Conservation (phyloP, 2,888 invertebrate genomes). For the Nezara viridula region DNA sequence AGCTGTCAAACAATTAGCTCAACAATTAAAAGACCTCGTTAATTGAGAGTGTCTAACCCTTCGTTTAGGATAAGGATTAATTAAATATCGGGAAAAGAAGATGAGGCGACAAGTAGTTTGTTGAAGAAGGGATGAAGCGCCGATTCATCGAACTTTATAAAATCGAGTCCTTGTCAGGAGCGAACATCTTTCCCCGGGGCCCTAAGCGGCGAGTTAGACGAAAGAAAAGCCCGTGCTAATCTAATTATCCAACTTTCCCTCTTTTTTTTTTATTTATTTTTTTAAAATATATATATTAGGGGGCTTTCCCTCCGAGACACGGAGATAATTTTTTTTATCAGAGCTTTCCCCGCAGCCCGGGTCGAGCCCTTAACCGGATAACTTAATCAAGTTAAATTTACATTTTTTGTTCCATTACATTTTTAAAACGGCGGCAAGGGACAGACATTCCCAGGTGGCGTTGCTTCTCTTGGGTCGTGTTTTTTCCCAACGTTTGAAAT, state of each 20-base stretch:
- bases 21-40: neutral
- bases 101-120: neutral
- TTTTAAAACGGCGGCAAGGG: slow-evolving; percentile 16
- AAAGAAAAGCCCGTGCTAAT: neutral
- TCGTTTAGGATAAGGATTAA: neutral
- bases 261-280: neutral
- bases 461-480: neutral
- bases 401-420: slow-evolving; percentile 27
- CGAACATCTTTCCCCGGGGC: neutral
- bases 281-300: neutral
- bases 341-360: neutral
- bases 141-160: neutral
- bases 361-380: neutral
- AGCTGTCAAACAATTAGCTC: neutral
- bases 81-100: neutral
- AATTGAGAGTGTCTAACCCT: neutral
- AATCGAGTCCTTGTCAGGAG: neutral
- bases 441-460: neutral
- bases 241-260: neutral
- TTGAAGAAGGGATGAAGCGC: neutral
- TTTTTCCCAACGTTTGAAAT: neutral
- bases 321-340: neutral
- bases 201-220: neutral
- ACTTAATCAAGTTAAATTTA: slow-evolving; percentile 38
- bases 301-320: neutral